Evolutionary conservation across 2,113 vertebrate genomes (phyloP).

Genomic region (Chrysochloris asiatica): DNA sequence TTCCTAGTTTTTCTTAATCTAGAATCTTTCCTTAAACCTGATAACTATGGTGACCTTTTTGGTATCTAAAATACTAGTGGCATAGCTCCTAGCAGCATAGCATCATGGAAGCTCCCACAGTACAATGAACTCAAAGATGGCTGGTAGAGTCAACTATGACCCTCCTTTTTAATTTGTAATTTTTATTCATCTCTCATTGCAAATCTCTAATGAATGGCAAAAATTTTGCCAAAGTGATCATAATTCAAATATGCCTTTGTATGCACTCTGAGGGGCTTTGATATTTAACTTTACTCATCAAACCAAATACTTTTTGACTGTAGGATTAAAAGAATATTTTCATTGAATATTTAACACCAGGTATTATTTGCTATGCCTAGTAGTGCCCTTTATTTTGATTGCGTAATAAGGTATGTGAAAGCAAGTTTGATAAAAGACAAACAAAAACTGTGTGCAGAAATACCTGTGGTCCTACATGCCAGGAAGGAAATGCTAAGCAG

Average conservation of each 20-base stretch:
- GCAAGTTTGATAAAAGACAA: slow-evolving; percentile 35
- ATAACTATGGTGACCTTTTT: too few relatives aligned
- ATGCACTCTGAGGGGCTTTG: background rate
- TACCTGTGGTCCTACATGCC: background rate
- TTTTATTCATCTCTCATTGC: background rate
- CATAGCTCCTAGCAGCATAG: background rate
- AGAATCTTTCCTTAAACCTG: too few relatives aligned
- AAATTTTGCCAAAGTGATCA: slow-evolving; percentile 27
- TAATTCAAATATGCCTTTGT: background rate
- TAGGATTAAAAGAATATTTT: background rate
- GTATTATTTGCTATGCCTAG: background rate
- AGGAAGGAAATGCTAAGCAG: background rate
- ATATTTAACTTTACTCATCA: slow-evolving; percentile 3
- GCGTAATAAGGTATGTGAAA: slow-evolving; percentile 17
- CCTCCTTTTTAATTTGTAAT: background rate
- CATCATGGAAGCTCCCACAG: background rate
- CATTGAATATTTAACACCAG: slow-evolving; percentile 37
- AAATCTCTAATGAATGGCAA: slow-evolving; percentile 34
- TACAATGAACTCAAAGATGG: background rate
- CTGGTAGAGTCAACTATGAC: background rate
- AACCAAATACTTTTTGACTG: slow-evolving; percentile 9
- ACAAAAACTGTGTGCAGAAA: background rate
- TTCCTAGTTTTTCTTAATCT: too few relatives aligned
- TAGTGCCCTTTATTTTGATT: slow-evolving; percentile 11
- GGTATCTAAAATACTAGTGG: too few relatives aligned